phyloP scores from a whole-genome alignment of 30 jellyfish, hydroid and myxozoan genomes.

The Turritopsis rubra region DNA sequence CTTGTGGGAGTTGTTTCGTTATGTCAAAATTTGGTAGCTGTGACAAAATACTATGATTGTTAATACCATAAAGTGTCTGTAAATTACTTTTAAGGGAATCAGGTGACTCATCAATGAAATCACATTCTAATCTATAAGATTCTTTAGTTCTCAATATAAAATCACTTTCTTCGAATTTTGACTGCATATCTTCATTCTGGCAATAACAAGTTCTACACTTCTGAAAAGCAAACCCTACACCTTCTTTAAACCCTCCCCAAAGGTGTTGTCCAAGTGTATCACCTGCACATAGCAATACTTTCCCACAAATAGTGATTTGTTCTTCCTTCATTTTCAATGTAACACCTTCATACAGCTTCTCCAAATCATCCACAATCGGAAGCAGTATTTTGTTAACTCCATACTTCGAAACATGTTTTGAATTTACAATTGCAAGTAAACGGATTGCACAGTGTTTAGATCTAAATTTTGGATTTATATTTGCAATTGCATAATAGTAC shows the following conservation, averaged over 20 bases:
- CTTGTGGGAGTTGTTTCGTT: slow-evolving; percentile 38
- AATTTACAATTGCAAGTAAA: slow-evolving; percentile 28
- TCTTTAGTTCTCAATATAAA: slow-evolving; percentile 20
- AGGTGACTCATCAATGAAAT: slow-evolving; percentile 12
- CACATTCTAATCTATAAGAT: neutral
- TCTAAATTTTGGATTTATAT: slow-evolving; percentile 26
- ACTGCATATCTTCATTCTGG: slow-evolving; percentile 28
- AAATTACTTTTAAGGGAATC: slow-evolving; percentile 17
- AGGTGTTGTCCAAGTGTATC: slow-evolving; percentile 40
- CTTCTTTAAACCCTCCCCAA: slow-evolving; percentile 50
- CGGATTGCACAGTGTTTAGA: slow-evolving; percentile 37
- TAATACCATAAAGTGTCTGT: slow-evolving; percentile 25
- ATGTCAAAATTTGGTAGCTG: slow-evolving; percentile 35
- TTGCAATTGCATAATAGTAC: slow-evolving; percentile 34
- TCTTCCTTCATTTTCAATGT: neutral
- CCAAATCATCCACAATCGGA: slow-evolving; percentile 25
- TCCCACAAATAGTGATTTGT: slow-evolving; percentile 22
- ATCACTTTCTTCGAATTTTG: slow-evolving; percentile 20
- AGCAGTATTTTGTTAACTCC: slow-evolving; percentile 22
- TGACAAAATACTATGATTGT: slow-evolving; percentile 9
- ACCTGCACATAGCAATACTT: slow-evolving; percentile 31
- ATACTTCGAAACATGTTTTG: slow-evolving; percentile 23
- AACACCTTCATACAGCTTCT: slow-evolving; percentile 21
- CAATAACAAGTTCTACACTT: slow-evolving; percentile 41
- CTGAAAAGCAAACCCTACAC: slow-evolving; percentile 43